These are phyloP conservation scores for Clytia hemisphaerica DNA, from an alignment of 30 jellyfish, hydroid and myxozoan genomes.

Conservation along the genomic window DNA sequence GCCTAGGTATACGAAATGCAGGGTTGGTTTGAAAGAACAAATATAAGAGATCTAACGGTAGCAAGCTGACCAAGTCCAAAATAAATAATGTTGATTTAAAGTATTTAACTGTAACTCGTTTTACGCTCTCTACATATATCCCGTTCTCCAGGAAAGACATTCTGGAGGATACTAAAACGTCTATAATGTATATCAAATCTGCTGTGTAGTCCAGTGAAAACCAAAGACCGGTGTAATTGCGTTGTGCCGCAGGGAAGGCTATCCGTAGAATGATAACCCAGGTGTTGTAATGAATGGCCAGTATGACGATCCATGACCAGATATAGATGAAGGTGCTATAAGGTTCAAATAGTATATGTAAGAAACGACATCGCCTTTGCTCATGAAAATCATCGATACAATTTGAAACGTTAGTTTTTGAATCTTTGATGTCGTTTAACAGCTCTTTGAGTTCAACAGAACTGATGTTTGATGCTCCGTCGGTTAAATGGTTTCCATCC, in stretches of 20 bases:
- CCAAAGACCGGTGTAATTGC: constrained; percentile 44
- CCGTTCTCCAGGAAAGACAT: constrained; percentile 78
- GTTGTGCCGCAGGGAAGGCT: constrained; percentile 63
- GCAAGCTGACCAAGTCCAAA: constrained; percentile 46
- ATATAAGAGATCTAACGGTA: constrained; percentile 66
- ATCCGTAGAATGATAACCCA: constrained; percentile 75
- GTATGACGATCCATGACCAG: constrained; percentile 61
- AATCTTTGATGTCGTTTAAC: background rate
- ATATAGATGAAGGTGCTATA: constrained; percentile 57
- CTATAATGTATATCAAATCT: constrained; percentile 69
- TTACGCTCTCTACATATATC: constrained; percentile 53
- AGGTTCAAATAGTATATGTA: constrained; percentile 54
- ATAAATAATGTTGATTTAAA: constrained; percentile 49
- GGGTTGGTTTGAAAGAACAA: constrained; percentile 37
- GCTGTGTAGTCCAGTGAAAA: constrained; percentile 58
- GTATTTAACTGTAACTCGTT: constrained; percentile 49
- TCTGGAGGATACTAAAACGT: constrained; percentile 48
- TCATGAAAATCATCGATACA: background rate
- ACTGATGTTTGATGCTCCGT: background rate
- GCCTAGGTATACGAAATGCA: constrained; percentile 62
- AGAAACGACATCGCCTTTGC: background rate
- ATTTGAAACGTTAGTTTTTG: constrained; percentile 5
- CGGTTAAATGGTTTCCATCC: constrained; percentile 2
- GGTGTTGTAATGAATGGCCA: constrained; percentile 73
- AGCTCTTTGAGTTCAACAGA: constrained; percentile 17